phyloP scores from a whole-genome alignment of 2,113 vertebrate species.

The Myotis brandtii region DNA sequence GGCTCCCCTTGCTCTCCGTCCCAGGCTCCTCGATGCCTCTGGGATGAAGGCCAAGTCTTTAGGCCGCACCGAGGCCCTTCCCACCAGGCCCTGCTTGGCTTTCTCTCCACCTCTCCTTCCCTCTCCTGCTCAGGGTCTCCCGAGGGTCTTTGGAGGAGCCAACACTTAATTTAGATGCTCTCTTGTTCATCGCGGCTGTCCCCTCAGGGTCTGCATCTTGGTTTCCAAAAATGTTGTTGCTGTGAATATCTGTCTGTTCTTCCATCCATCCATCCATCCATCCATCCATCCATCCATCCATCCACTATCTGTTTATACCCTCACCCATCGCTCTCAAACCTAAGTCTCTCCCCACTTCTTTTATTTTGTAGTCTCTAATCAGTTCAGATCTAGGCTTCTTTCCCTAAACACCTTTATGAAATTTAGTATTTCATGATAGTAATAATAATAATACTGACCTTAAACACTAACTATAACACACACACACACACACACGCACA shows the following conservation, averaged over 20 bases:
- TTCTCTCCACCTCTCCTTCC: neutral
- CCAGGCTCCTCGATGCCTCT: conserved; percentile 64
- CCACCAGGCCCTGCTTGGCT: neutral
- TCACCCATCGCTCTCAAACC: neutral
- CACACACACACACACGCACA: no score
- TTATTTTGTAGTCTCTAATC: neutral
- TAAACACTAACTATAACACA: no score
- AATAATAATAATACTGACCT: neutral
- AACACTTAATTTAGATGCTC: neutral
- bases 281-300: neutral
- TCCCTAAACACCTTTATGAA: neutral
- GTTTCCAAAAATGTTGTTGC: neutral
- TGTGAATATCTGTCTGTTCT: neutral
- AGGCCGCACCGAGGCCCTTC: neutral
- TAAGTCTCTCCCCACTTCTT: neutral
- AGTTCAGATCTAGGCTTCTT: neutral
- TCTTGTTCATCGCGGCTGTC: neutral
- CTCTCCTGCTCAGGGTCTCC: neutral
- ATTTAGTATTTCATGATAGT: neutral
- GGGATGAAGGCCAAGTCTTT: conserved; percentile 45
- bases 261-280: neutral
- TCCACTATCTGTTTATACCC: neutral
- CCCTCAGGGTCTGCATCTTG: neutral
- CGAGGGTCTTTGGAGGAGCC: neutral
- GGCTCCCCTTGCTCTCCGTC: neutral